Base-by-base conservation (phyloP, 2,797 vertebrate species). In the Tapirus indicus region DNA sequence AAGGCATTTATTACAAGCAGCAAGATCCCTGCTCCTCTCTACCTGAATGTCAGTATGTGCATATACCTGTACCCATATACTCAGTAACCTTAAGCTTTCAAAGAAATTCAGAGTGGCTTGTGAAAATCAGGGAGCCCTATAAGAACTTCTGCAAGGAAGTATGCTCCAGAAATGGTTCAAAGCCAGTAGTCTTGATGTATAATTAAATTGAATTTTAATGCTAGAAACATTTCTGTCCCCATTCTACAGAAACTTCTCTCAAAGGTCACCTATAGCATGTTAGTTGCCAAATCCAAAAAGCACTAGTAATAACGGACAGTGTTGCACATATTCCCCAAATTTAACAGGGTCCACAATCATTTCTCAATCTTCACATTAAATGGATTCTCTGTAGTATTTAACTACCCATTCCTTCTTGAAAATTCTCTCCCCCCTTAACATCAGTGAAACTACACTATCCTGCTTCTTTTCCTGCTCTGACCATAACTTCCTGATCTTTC, bases 221-320 rank as follows among this genome's bases (percentile, higher is more conserved):
- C 71, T 68, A 60, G 68, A 58, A 93, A 64, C 13, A 38, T 69
- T 44, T 86, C 21, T 68, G 56, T 35, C 13, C 54, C 56, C 44
- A 58, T 38, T 49, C 38, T 88, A 87, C 16, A 77, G 49, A 97
- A 94, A 75, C 14, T 58, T 35, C 68, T 88, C 79, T 93, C 89
- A 85, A 78, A 77, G 52, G 79, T 82, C 54, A 52, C 38, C 23
- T 23, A 72, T 1, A 64, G 79, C 27, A 52, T 7, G 11, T 85
- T 64, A 95, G 89, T 68, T 44, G 68, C 64, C 79, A 91, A 82
- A 60, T 52, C 54, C 29, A 88, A 62, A 79, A 60, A 52, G 27
- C 44, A 58, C 12, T 23, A 35, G 6, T 20, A 96, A 56, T 44
- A 71, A 62, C 4, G 6, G 16, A 49, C 14, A 72, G 38, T 38